phyloP scores from a whole-genome alignment of 2,888 invertebrate genomes.

The Heliconius cydno region DNA sequence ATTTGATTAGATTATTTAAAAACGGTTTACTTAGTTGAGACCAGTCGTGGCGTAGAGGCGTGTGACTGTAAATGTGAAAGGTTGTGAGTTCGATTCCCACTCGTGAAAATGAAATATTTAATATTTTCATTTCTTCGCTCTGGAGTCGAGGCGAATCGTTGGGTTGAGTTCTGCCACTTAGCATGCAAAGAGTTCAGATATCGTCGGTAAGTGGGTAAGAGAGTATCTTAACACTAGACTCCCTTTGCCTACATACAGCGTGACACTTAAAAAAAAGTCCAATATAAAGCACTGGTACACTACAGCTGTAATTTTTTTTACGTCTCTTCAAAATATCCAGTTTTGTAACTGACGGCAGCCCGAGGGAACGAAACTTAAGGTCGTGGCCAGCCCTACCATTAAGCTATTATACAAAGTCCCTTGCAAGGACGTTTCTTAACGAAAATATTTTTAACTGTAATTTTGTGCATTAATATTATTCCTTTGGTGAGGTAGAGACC shows the following conservation, averaged over 20 bases:
- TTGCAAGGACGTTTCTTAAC: conserved; percentile 23
- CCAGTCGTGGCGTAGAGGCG: neutral
- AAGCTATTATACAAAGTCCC: conserved; percentile 15
- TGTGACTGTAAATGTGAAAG: too few species aligned
- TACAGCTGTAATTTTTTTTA: neutral
- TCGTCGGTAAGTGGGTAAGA: neutral
- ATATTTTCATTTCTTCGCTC: too few species aligned
- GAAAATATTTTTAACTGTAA: conserved; percentile 27
- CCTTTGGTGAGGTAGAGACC: neutral
- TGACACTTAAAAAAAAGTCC: neutral
- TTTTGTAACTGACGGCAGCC: conserved; percentile 17
- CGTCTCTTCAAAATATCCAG: neutral
- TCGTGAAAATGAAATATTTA: neutral
- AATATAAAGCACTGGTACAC: neutral
- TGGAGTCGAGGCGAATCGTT: neutral
- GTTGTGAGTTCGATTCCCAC: neutral
- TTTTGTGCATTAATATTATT: neutral
- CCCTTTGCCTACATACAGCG: neutral
- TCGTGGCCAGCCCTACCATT: conserved; percentile 10
- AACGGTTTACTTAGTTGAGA: neutral
- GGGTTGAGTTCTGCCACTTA: neutral
- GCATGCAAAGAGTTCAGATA: too few species aligned
- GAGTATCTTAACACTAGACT: neutral
- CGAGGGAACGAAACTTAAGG: conserved; percentile 19
- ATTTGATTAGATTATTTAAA: neutral